Percentiles rank a stretch among this genome's conserved stretches.
Conservation (phyloP, 1,140 invertebrate species). For the Yoshiicerus persimilis region DNA sequence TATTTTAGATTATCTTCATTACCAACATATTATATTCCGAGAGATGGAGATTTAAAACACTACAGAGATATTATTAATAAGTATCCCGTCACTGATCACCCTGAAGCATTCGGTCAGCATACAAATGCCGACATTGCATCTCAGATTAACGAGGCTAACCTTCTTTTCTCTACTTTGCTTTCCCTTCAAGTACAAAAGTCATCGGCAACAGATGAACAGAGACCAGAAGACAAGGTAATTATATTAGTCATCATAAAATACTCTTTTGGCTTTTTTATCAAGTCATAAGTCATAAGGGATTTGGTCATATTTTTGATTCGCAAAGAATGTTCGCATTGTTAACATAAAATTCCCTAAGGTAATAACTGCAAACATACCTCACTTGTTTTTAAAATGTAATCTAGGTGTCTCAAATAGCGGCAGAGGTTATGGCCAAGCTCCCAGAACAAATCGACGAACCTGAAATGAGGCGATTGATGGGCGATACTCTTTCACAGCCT, state of each 20-base stretch:
- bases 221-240: slow-evolving; percentile 30
- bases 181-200: slow-evolving; percentile 65
- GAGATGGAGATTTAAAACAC: slow-evolving; percentile 74
- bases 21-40: slow-evolving; percentile 75
- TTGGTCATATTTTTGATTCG: too few relatives aligned
- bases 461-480: slow-evolving; percentile 69
- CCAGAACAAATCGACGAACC: slow-evolving; percentile 74
- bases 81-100: slow-evolving; percentile 72
- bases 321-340: too few relatives aligned
- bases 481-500: slow-evolving; percentile 65
- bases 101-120: slow-evolving; percentile 85
- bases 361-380: too few relatives aligned
- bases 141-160: slow-evolving; percentile 71
- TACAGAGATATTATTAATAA: slow-evolving; percentile 76
- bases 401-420: slow-evolving; percentile 56
- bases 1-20: slow-evolving; percentile 56
- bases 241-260: background rate
- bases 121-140: slow-evolving; percentile 89
- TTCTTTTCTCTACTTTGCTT: slow-evolving; percentile 78
- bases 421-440: slow-evolving; percentile 70
- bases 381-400: too few relatives aligned
- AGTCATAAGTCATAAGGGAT: too few relatives aligned
- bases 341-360: too few relatives aligned
- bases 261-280: too few relatives aligned
- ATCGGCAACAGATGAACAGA: background rate